A percentile compares a stretch with the other conserved stretches of the same genome.
Conservation (phyloP, 2,113 vertebrate species). For the Dicrurus megarhynchus region DNA sequence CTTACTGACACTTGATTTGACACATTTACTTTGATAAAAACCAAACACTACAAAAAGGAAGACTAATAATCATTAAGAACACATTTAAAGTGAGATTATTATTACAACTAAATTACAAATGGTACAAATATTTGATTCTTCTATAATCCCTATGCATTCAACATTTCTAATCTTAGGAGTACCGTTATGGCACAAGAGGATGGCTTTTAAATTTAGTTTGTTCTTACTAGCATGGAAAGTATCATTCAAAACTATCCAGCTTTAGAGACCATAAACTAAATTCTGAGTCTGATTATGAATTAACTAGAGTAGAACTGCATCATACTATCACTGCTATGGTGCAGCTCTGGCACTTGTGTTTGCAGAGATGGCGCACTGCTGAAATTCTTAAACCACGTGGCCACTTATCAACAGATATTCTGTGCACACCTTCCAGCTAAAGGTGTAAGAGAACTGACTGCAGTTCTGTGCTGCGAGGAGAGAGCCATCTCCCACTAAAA, state of each 20-base stretch:
- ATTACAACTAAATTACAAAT: conserved; percentile 16
- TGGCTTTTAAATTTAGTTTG: conserved; percentile 10
- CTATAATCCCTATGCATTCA: background rate
- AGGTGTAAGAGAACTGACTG: background rate
- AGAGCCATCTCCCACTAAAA: background rate
- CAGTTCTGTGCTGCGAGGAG: background rate
- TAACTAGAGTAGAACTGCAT: background rate
- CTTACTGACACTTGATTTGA: conserved; percentile 17
- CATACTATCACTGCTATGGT: background rate
- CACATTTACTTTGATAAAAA: background rate
- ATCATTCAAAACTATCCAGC: background rate
- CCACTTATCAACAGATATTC: background rate
- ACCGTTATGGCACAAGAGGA: background rate
- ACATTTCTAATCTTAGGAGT: background rate
- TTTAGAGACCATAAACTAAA: background rate
- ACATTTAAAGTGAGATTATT: conserved; percentile 12
- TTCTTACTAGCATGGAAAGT: background rate
- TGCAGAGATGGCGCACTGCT: background rate
- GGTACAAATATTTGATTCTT: background rate
- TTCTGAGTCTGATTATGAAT: background rate
- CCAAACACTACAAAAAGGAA: conserved; percentile 9
- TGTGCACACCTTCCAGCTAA: background rate
- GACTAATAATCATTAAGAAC: conserved; percentile 9
- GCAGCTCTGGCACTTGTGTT: conserved; percentile 32
- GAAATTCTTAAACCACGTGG: background rate